A percentile compares a stretch with the other conserved stretches of the same genome.
These are phyloP conservation scores for Thryonomys swinderianus DNA, from an alignment of 2,113 vertebrate genomes.

Conservation along the genomic window DNA sequence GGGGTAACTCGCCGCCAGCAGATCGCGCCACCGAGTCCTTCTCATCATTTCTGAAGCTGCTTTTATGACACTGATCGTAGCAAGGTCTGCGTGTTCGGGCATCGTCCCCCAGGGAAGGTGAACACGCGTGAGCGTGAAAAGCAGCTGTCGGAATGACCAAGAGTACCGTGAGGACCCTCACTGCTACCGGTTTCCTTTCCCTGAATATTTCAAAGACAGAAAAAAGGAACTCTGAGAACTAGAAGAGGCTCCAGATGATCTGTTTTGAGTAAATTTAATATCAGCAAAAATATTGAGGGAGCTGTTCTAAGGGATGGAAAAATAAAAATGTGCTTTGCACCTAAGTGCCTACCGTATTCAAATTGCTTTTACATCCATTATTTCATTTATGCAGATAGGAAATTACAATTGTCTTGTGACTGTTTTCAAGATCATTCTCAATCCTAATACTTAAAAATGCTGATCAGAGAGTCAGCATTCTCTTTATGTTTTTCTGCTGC, in stretches of 20 bases:
- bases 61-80: not conserved
- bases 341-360: not conserved
- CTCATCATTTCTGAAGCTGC: constrained; percentile 44
- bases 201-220: not conserved
- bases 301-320: constrained; percentile 19
- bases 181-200: constrained; percentile 52
- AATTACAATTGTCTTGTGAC: not conserved
- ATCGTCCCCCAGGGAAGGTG: constrained; percentile 5
- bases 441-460: not conserved
- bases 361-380: not conserved
- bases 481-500: not conserved
- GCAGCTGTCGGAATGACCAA: not conserved
- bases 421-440: not conserved
- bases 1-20: constrained; percentile 32
- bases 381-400: not conserved
- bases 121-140: not conserved
- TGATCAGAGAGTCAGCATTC: not conserved
- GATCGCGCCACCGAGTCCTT: not conserved
- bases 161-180: not conserved
- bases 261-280: constrained; percentile 42
- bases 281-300: not conserved
- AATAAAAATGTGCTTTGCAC: constrained; percentile 26
- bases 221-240: not conserved
- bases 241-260: not conserved
- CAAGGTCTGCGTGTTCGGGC: not conserved